Evolutionary conservation across 2,113 vertebrate genomes (phyloP).

Genomic region (Prolemur simus): DNA sequence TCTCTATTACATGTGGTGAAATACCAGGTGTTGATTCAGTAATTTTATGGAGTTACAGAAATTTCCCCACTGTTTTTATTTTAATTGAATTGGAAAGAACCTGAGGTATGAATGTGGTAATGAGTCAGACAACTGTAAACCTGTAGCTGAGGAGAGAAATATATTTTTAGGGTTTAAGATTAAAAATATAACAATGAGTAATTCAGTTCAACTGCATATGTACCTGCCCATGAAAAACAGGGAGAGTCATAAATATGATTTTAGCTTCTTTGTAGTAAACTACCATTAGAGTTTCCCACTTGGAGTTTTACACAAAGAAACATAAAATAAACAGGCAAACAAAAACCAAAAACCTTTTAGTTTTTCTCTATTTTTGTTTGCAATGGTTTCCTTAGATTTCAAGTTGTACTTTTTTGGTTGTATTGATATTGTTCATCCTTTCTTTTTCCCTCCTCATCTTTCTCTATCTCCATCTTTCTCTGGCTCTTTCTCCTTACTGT

Average conservation of each 20-base stretch:
- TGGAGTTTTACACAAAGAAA: background rate
- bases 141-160: background rate
- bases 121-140: slow-evolving; percentile 36
- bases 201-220: background rate
- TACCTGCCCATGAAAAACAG: background rate
- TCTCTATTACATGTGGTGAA: background rate
- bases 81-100: slow-evolving; percentile 52
- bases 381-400: background rate
- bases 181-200: background rate
- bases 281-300: background rate
- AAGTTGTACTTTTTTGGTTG: background rate
- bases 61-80: slow-evolving; percentile 45
- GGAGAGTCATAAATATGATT: background rate
- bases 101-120: background rate
- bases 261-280: background rate
- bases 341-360: background rate
- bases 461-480: background rate
- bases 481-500: background rate
- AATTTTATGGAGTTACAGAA: slow-evolving; percentile 36
- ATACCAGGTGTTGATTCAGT: slow-evolving; percentile 48
- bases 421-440: background rate
- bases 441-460: too few relatives aligned
- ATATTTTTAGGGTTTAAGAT: background rate
- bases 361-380: background rate
- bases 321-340: background rate